Evolutionary conservation across 2,113 vertebrate species (phyloP).

Genomic region (Tachycineta bicolor): DNA sequence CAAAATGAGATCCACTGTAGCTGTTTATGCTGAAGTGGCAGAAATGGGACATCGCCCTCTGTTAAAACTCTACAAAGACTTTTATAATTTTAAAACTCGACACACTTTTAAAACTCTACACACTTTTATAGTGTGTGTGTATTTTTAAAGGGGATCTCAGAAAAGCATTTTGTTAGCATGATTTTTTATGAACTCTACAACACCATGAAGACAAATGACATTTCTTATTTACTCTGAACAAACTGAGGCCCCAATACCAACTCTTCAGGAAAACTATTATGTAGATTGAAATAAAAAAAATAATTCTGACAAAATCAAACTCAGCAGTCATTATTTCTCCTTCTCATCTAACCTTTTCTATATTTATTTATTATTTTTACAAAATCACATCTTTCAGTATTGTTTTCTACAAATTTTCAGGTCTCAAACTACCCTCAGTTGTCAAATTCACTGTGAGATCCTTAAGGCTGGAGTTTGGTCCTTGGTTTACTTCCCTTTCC

Average conservation of each 20-base stretch:
- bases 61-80: background rate
- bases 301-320: background rate
- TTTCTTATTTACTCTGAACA: background rate
- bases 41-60: background rate
- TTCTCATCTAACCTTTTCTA: background rate
- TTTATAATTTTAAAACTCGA: background rate
- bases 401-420: background rate
- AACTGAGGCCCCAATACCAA: accelerated
- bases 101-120: background rate
- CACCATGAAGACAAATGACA: background rate
- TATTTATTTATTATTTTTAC: background rate
- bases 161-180: background rate
- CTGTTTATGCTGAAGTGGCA: background rate
- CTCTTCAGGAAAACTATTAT: background rate
- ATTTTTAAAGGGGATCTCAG: background rate
- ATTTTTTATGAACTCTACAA: background rate
- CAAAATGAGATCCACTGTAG: background rate
- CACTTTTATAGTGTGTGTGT: background rate
- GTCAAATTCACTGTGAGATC: background rate
- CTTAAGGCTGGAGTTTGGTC: background rate
- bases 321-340: background rate
- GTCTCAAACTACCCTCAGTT: background rate
- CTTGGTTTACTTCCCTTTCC: background rate
- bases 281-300: background rate
- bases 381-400: background rate